Conservation (phyloP, 2,113 vertebrate species). For the Poecile atricapillus region DNA sequence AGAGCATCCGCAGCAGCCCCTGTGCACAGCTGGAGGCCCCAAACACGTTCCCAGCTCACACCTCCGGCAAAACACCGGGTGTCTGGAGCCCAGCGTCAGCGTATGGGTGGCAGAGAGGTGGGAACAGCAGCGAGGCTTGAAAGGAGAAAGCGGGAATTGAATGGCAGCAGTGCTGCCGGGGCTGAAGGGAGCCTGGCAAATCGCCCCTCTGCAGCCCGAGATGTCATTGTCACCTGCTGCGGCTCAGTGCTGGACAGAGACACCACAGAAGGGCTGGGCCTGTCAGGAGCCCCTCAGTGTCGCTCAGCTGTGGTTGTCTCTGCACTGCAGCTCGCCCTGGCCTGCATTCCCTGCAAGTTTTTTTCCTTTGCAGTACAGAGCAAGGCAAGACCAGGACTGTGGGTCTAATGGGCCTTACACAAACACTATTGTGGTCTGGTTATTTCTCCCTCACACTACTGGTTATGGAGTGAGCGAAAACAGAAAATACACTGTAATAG, state of each 20-base stretch:
- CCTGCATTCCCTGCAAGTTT: rapidly evolving
- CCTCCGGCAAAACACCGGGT: too few relatives aligned
- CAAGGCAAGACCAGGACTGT: rapidly evolving
- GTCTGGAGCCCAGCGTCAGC: neutral
- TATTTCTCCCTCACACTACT: rapidly evolving
- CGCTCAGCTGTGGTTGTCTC: rapidly evolving
- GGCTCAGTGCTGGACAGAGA: rapidly evolving
- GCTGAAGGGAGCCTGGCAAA: neutral
- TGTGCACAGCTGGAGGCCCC: rapidly evolving
- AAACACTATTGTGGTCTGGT: rapidly evolving
- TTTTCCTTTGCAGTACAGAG: rapidly evolving
- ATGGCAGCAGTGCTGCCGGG: rapidly evolving
- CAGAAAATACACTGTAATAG: rapidly evolving
- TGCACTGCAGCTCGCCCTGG: neutral
- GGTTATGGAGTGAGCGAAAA: rapidly evolving
- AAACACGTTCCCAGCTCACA: rapidly evolving
- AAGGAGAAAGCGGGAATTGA: too few relatives aligned
- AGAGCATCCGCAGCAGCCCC: rapidly evolving
- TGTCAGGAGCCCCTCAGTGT: rapidly evolving
- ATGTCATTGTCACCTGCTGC: rapidly evolving
- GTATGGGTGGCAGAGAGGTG: rapidly evolving
- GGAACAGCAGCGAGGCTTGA: neutral
- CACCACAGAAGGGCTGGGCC: rapidly evolving
- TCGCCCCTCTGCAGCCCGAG: rapidly evolving
- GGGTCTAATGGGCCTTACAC: neutral